Base-by-base conservation (phyloP, 1,140 invertebrate genomes). In the Danaus plexippus region DNA sequence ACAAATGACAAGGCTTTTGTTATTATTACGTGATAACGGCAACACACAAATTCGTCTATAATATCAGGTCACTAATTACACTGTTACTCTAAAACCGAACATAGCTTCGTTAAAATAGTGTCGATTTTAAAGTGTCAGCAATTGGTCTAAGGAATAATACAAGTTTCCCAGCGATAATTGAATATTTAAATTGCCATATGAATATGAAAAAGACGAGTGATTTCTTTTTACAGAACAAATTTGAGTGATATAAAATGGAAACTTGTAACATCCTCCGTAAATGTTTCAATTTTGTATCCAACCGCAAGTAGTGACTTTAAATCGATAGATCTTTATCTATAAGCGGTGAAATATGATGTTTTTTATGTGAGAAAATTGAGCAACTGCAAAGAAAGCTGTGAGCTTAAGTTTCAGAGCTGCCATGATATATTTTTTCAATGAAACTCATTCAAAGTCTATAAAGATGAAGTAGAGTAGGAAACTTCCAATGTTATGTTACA, bases 331-430 rank as follows among this genome's bases (percentile, higher is more conserved):
- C 70, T 61, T 67, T 61, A 61, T 67, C 72, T 80, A 81, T 70
- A 80, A 80, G 80, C 78, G 54, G 75, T 81, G 78, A 82, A 66
- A 64, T 68, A 76, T 80, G 69, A 70, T 59, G 52, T 66, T 68
- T 58, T n/a, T 47, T 63, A 63, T 63, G 63, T 69, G 64, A 71
- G 63, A 78, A 70, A 73, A 67, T 85, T 85, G 81, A 83, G 81
- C 81, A 85, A 81, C 74, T 77, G 81, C 74, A 64, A 75, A 77
- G 75, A 82, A 82, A 85, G 81, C 81, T 85, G 81, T 83, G 81
- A 83, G 81, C 78, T 78, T 71, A 58, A 73, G 66, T 71, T 60
- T 54, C 61, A 57, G 70, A 72, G 75, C 75, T 77, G 76, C 76
- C 76, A 70, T 67, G 48, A 50, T 45, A 52, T 54, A 59, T 32